Base-by-base conservation (phyloP, 2,113 vertebrate species). In the Phalacrocorax aristotelis region DNA sequence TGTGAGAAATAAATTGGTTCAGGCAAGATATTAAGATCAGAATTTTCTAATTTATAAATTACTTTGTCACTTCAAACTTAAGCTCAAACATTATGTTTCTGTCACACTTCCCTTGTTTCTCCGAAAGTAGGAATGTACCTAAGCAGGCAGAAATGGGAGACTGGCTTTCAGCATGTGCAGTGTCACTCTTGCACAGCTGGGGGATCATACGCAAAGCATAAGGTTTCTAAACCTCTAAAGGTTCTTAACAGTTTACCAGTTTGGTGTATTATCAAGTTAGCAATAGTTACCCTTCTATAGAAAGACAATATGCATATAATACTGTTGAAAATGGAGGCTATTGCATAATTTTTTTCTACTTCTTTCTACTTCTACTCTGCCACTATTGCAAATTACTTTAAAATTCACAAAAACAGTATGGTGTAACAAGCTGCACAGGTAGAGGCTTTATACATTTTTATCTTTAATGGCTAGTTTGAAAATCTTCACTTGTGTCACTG, bases 101-200 rank as follows among this genome's bases (percentile, higher is more conserved):
- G 91, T 96, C 96, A 96, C 57, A 89, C 44, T 95, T 94, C 27
- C 91, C 90, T 96, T 97, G 93, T 97, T 98, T 97, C 93, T 96
- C 82, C 70, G 90, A 62, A 90, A 95, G 92, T 32, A 90, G 80
- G 71, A 89, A 78, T 62, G 65, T 93, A 77, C 87, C 92, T 90
- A 96, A 65, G 92, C 83, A 88, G 90, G 83, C 82, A 97, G 92
- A 97, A 97, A 90, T 87, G 70, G 85, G 78, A 96, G 54, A 70
- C 40, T 95, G 90, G 58, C 93, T 97, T 95, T 96, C 95, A 91
- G 81, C 52, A 20, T 74, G 65, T 2, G 2, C 90, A 75, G 64
- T 87, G 60, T 94, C 76, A 72, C 60, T 52, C 61, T 86, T 88
- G 64, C 61, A 94, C 42, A 88, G 85, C 60, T 7, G 25, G 80